Evolutionary conservation across 2,113 vertebrate species (phyloP), one percentile per base, ranked within the genome.

Genomic region (Microtus richardsoni): DNA sequence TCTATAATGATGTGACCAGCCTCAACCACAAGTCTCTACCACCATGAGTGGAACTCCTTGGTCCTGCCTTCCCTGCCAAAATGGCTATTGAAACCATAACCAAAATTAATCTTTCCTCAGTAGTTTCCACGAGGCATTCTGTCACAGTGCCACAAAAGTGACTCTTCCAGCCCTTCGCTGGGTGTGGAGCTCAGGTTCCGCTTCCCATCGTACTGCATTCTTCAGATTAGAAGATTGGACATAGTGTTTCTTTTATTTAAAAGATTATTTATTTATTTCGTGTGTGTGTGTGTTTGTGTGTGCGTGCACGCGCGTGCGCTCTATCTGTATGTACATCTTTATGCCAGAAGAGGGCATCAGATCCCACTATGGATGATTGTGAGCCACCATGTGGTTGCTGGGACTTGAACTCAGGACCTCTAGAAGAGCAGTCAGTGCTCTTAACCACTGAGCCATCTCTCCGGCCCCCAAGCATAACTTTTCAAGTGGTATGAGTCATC

Each of bases 271-370:
- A 54, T 54, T 54, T 58, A 54, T 54, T 54, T 54, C 14, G 52
- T 54, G 52, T 54, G 52, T 17, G 16, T 54, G 52, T 52, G 52
- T 52, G 47, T 47, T 1, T 47, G 49, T 14, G 52, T 52, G 52
- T 52, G 13, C 13, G 12, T 52, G 13, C 2, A 12, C 2, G 52
- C 14, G 14, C 0, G 16, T 5, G 16, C 0, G 17, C 17, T 58
- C 54, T 58, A 58, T 58, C 54, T 58, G 54, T 6, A 58, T 21
- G 54, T 58, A 21, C 54, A 58, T 58, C 54, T 58, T 58, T 58
- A 58, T 21, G 19, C 54, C 5, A 58, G 54, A 58, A 58, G 19
- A 58, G 1, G 19, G 54, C 54, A 58, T 58, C 54, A 58, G 54
- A 58, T 58, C 54, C 54, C 54, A 58, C 54, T 58, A 19, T 58